A percentile compares a stretch with the other conserved stretches of the same genome.
Conservation (phyloP, 2,113 vertebrate genomes). For the Callopanchax toddi region DNA sequence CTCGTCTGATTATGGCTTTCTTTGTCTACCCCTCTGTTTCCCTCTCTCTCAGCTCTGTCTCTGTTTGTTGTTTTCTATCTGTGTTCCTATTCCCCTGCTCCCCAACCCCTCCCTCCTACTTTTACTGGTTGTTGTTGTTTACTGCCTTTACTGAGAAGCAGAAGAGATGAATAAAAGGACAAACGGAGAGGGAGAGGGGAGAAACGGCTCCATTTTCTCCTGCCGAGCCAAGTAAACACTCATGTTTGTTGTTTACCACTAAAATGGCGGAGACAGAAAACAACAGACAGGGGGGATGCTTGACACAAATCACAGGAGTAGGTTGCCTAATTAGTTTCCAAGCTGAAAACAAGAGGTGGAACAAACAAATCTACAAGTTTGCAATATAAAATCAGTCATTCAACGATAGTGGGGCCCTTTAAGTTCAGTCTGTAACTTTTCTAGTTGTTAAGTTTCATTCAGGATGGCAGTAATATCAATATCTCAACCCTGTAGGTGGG, state of each 20-base stretch:
- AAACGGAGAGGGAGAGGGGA: constrained; percentile 9
- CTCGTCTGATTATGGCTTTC: constrained; percentile 53
- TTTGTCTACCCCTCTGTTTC: constrained; percentile 55
- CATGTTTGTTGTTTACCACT: constrained; percentile 69
- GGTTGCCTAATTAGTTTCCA: constrained; percentile 25
- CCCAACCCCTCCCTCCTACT: constrained; percentile 38
- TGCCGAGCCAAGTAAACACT: constrained; percentile 65
- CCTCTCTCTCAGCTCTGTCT: constrained; percentile 50
- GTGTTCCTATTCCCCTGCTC: constrained; percentile 53
- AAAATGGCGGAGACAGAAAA: constrained; percentile 65
- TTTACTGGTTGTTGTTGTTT: constrained; percentile 76
- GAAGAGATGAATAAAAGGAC: constrained; percentile 45
- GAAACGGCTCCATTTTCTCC: constrained; percentile 67
- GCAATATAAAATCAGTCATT: no score
- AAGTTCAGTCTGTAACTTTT: constrained; percentile 10
- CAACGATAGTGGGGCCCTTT: constrained; percentile 12
- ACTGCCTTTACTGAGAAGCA: constrained; percentile 66
- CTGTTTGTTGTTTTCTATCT: constrained; percentile 53
- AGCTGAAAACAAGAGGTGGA: constrained; percentile 3
- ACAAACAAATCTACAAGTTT: background rate
- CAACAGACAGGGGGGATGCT: constrained; percentile 30
- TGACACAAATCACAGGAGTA: constrained; percentile 41
- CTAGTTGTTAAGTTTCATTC: constrained; percentile 12
- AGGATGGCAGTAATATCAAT: no score
- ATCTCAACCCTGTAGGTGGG: no score